Evolutionary conservation across 2,888 invertebrate genomes (phyloP).

Genomic region (Cephus pygmeus): DNA sequence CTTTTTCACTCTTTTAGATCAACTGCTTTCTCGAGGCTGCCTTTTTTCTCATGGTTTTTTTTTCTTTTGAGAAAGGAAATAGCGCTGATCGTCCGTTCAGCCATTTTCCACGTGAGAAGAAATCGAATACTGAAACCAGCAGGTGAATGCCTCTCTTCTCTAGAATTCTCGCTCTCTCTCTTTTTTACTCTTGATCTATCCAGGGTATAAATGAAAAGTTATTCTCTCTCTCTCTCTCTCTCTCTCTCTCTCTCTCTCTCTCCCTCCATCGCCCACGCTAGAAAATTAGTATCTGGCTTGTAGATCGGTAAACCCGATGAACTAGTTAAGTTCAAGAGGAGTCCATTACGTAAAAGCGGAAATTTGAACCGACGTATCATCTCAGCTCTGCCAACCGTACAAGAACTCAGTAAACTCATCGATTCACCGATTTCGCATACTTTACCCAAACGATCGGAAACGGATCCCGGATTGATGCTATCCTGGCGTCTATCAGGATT

Average conservation of each 20-base stretch:
- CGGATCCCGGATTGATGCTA: neutral
- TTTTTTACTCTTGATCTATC: neutral
- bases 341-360: neutral
- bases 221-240: neutral
- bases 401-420: neutral
- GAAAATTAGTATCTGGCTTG: neutral
- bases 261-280: slow-evolving; percentile 4
- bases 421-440: neutral
- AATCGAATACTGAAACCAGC: neutral
- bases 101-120: neutral
- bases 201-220: neutral
- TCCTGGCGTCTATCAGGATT: neutral
- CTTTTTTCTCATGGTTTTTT: neutral
- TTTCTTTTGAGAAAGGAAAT: neutral
- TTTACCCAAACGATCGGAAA: neutral
- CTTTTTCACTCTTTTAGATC: neutral
- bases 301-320: neutral
- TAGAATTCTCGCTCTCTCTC: neutral
- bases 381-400: neutral
- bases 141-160: neutral
- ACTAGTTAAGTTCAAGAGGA: slow-evolving; percentile 1
- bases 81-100: neutral
- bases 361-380: neutral
- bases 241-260: neutral
- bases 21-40: neutral